Base-by-base conservation (phyloP, 2,888 invertebrate genomes). In the Apoderus coryli region DNA sequence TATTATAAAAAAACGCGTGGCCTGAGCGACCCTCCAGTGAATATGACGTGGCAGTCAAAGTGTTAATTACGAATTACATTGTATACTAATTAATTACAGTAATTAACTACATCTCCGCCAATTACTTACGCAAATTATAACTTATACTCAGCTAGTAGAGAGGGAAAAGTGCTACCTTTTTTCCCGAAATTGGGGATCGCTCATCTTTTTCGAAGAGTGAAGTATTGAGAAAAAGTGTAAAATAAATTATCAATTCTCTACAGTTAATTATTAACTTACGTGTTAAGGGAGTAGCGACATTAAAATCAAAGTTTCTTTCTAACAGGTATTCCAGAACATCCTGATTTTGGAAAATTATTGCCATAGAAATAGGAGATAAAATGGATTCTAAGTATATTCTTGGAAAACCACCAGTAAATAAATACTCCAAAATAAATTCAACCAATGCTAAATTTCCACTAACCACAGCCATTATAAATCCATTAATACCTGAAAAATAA, bases 381-480 rank as follows among this genome's bases (percentile, higher is more conserved):
- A 39, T 31, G n/a, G 31, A 40, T 37, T 58, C 51, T 33, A 57
- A 44, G 11, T 44, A 47, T 40, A 48, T 46, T 32, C 44, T 51
- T 3, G 55, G 53, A 27, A 54, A 44, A 3, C 56, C 57, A 9
- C 55, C 54, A 29, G 40, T 38, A 12, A 56, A 34, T 12, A 55
- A 38, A 42, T 55, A 52, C 27, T 51, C 44, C 29, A 57, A 38
- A 27, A 56, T 45, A 7, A 47, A 32, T 10, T 43, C 35, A 4
- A 56, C 41, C 9, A 55, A 37, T 12, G 51, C 49, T 25, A 55
- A 22, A 29, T 50, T 47, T 11, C 55, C 55, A 34, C 47, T 44
- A 4, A 53, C 45, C 11, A 54, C 39, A 14, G 50, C 48, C 35
- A 54, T 43, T 16, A 51, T 40, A 30, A 58, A 52, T 12, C 52